Base-by-base conservation (phyloP, 1,140 invertebrate genomes). In the Euura lappo region DNA sequence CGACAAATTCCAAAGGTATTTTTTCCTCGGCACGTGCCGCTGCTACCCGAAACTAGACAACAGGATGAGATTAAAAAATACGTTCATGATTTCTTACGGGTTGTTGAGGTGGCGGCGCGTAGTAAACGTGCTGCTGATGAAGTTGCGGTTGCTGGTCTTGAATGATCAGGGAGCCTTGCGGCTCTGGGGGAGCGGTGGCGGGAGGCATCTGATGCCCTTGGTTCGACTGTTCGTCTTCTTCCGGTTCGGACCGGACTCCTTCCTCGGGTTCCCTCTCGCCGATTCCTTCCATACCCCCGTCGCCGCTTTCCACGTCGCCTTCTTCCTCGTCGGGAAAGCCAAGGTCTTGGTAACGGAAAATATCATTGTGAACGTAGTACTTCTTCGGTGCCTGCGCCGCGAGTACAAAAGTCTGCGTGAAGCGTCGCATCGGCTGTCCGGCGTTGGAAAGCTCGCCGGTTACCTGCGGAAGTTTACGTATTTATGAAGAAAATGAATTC, bases 321-420 rank as follows among this genome's bases (percentile, higher is more conserved):
- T 86, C 86, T 46, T 96, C 94, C 78, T 95, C 94, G 80, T 97
- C 95, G 0, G 80, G 79, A 65, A 85, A 87, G 28, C 85, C 85
- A 72, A 86, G 79, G 65, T 88, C 86, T 79, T 99, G 97, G 85
- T 99, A 99, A 71, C 97, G 94, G 88, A 99, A 99, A 83, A 99
- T 99, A 87, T 99, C 97, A 89, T 99, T 99, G 84, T 97, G 96
- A 28, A 99, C 97, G 84, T 99, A 99, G 89, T 98, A 99, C 88
- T 98, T 97, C 89, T 97, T 98, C 43, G 97, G 96, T 67, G 94
- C 94, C 88, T 98, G 96, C 51, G 95, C 94, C 68, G 95, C 97
- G 81, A 99, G 87, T 10, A 99, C 97, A 89, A 99, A 99, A 0
- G 98, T 99, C 88, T 99, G 97, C 80, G 98, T 98, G 87, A 99